phyloP scores from a whole-genome alignment of 2,797 vertebrate genomes.

The Poecilia velifera region DNA sequence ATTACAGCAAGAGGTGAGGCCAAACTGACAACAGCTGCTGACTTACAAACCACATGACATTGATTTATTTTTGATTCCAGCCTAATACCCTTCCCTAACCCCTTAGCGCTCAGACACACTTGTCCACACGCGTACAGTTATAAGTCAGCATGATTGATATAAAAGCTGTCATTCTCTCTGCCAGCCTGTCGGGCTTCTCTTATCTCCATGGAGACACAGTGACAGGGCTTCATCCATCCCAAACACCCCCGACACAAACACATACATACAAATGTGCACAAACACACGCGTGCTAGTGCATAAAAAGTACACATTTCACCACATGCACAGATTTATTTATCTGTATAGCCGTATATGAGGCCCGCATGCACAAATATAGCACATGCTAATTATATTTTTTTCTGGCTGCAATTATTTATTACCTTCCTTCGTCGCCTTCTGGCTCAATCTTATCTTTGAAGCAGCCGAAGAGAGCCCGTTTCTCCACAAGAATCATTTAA shows the following conservation, averaged over 20 bases:
- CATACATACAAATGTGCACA: conserved; percentile 10
- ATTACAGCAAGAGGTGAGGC: conserved; percentile 71
- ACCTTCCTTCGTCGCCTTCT: conserved; percentile 24
- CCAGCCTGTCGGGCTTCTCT: conserved; percentile 72
- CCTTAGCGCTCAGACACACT: conserved; percentile 45
- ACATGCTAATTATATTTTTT: conserved; percentile 24
- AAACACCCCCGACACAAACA: conserved; percentile 34
- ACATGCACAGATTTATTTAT: conserved; percentile 1
- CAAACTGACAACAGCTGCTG: conserved; percentile 75
- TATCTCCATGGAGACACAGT: conserved; percentile 77
- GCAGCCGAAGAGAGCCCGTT: conserved; percentile 17
- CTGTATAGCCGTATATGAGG: conserved; percentile 5
- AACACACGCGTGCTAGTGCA: neutral
- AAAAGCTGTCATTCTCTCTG: conserved; percentile 74
- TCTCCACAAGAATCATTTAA: conserved; percentile 56
- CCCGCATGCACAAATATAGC: conserved; percentile 26
- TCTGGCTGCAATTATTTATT: conserved; percentile 36
- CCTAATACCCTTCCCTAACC: conserved; percentile 65
- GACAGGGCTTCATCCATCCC: conserved; percentile 74
- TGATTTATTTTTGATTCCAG: conserved; percentile 76
- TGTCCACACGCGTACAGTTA: conserved; percentile 34
- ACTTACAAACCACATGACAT: conserved; percentile 68
- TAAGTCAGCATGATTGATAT: conserved; percentile 79
- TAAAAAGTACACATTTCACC: conserved; percentile 13
- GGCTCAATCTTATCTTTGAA: conserved; percentile 38